phyloP scores from a whole-genome alignment of 2,888 invertebrate genomes.

The Drosophila melanosoma region DNA sequence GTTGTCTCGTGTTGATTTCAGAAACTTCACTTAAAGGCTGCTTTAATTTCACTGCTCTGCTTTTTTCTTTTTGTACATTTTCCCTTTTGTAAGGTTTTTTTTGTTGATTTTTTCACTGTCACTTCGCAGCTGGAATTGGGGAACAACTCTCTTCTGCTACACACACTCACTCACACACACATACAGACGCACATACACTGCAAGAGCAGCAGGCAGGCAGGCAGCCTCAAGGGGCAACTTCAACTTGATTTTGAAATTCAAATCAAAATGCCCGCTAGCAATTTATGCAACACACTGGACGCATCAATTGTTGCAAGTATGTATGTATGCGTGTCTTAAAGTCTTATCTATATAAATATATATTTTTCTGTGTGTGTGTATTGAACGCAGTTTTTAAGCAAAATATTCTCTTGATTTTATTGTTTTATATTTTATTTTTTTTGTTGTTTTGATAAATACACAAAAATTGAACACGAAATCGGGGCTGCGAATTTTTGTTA shows the following conservation, averaged over 20 bases:
- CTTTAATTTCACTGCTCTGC: conserved; percentile 81
- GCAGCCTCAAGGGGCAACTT: conserved; percentile 46
- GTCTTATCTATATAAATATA: conserved; percentile 2
- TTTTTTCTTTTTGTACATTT: conserved; percentile 48
- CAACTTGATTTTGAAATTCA: conserved; percentile 77
- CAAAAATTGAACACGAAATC: conserved; percentile 56
- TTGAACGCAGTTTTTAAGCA: conserved; percentile 56
- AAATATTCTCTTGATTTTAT: conserved; percentile 19
- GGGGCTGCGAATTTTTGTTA: conserved; percentile 31
- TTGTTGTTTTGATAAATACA: conserved; percentile 50
- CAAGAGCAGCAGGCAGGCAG: conserved; percentile 10
- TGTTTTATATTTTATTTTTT: conserved; percentile 10
- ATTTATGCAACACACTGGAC: conserved; percentile 69
- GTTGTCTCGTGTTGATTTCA: conserved; percentile 56
- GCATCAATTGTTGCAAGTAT: conserved; percentile 53
- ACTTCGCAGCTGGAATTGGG: conserved; percentile 65
- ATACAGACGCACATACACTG: conserved; percentile 6
- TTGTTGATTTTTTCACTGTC: conserved; percentile 59
- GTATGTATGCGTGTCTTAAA: conserved; percentile 12
- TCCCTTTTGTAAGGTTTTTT: conserved; percentile 9
- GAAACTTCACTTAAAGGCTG: conserved; percentile 74
- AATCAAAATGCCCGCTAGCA: conserved; percentile 70
- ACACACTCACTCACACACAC: conserved; percentile 5
- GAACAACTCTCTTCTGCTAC: conserved; percentile 41
- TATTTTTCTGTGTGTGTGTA: conserved; percentile 9